Base-by-base conservation (phyloP, 1,140 invertebrate genomes). In the Euschistus heros region DNA sequence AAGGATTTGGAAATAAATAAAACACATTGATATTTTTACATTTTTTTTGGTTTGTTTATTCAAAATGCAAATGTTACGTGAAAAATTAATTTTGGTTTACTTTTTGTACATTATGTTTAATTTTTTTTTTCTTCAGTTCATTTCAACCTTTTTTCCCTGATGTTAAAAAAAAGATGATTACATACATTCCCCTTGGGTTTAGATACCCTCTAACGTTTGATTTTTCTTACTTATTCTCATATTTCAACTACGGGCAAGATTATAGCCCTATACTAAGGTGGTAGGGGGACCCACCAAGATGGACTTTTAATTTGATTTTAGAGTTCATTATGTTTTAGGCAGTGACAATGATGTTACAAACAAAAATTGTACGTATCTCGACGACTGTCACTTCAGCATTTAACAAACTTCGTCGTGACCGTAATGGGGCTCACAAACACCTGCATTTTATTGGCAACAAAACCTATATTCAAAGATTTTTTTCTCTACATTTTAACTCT, bases 61-160 rank as follows among this genome's bases (percentile, higher is more conserved):
- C 64, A 69, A 69, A 69, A 69, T 69, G 68, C 68, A 69, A 67
- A 69, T 69, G 68, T 69, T 69, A 66, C 67, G 68, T 69, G 68
- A 67, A 69, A 68, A 69, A 67, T 69, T 69, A 59, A 65, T 69
- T 65, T 65, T 65, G 61, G 63, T 62, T 65, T 63, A 68, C 27
- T 64, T 64, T 64, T 64, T 64, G 63, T 64, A 64, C 63, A 64
- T 50, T 55, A 62, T 22, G 59, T 62, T 62, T 26, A 22, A 37
- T 62, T 55, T 52, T 63, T 63, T 44, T 63, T 50, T 63, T 63
- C 13, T 63, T 63, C n/a, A 46, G 18, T 47, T 63, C 46, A 47
- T 63, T 63, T 50, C 33, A 20, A 17, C 33, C 30, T 37, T 50
- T 62, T 59, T 57, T 57, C 24, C 54, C 24, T 57, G 54, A 57